These are phyloP conservation scores for Xiphophorus couchianus DNA, from an alignment of 2,113 vertebrate species.

Conservation along the genomic window DNA sequence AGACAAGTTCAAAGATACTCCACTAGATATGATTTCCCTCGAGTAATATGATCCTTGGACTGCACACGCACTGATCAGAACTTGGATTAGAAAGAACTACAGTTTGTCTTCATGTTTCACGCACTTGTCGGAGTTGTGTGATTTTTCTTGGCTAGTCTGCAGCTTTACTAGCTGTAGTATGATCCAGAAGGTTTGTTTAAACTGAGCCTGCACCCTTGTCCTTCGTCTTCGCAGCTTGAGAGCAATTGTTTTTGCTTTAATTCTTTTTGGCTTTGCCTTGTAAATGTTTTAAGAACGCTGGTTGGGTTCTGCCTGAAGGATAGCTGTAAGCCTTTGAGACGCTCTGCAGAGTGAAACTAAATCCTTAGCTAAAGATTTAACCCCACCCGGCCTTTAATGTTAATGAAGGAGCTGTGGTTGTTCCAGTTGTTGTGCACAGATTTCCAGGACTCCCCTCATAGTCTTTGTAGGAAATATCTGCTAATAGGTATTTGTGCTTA, in stretches of 20 bases:
- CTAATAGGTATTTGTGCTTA: constrained; percentile 64
- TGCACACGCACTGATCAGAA: constrained; percentile 20
- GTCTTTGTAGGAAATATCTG: constrained; percentile 57
- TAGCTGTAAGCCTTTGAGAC: constrained; percentile 66
- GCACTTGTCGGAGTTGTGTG: constrained; percentile 12
- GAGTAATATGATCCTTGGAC: constrained; percentile 39
- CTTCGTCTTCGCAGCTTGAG: constrained; percentile 36
- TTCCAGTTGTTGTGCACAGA: constrained; percentile 53
- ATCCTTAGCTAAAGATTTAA: constrained; percentile 61
- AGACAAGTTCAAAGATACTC: not conserved
- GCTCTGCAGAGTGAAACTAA: constrained; percentile 70
- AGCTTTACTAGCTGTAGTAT: constrained; percentile 38
- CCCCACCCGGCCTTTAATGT: constrained; percentile 48
- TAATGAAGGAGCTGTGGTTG: constrained; percentile 64
- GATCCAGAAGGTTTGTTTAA: constrained; percentile 42
- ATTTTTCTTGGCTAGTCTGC: constrained; percentile 4
- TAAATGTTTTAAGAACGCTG: constrained; percentile 59
- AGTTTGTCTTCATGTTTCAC: constrained; percentile 5
- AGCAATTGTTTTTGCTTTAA: constrained; percentile 62
- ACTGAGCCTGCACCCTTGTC: constrained; percentile 42
- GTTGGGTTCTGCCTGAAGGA: constrained; percentile 59
- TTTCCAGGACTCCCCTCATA: constrained; percentile 37
- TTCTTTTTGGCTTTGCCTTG: constrained; percentile 63
- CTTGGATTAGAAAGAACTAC: constrained; percentile 34
- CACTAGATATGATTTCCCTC: not conserved